Evolutionary conservation across 2,797 vertebrate species (phyloP), one percentile per base, ranked within the genome.

Genomic region (Ptychobarbus kaznakovi): DNA sequence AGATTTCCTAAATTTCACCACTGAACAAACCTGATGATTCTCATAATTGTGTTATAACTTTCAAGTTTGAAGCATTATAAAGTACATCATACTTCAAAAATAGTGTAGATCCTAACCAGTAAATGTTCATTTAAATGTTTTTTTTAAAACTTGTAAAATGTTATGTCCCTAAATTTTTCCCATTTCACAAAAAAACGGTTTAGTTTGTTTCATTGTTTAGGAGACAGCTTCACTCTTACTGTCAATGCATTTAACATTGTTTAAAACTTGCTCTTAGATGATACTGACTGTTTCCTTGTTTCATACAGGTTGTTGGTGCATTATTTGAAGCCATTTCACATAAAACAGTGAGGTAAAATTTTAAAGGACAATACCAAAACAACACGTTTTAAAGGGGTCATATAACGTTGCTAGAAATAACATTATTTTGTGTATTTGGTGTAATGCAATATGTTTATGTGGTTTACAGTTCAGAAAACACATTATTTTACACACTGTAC

Each of bases 281-380:
- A 81, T 73, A 46, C 38, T 38, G 80, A 85, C 88, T 80, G 13
- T 81, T 81, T 85, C 63, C 63, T 70, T 85, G 75, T 86, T 86
- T 81, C 70, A 73, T 81, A 16, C 69, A 70, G 56, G 49, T 79
- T 73, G 81, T 42, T 74, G 49, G 61, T 38, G 68, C 9, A n/a
- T 58, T 32, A 35, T 16, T 35, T 66, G 25, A 28, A 63, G 25
- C 28, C 25, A 63, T 28, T 63, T 63, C 61, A 63, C 61, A 63
- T 63, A 28, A 63, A 58, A 4, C 9, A 28, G 12, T 63, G 9
- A 86, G 84, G 66, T 80, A 66, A 10, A 20, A 70, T 87, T 87
- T 90, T 66, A 80, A 68, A 63, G 22, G 25, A 46, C 78, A 84
- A 51, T 53, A 28, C 66, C n/a, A 56, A 63, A 75, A 53, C 72